Evolutionary conservation across 2,797 vertebrate species (phyloP).

Genomic region (Neopelma chrysocephalum): DNA sequence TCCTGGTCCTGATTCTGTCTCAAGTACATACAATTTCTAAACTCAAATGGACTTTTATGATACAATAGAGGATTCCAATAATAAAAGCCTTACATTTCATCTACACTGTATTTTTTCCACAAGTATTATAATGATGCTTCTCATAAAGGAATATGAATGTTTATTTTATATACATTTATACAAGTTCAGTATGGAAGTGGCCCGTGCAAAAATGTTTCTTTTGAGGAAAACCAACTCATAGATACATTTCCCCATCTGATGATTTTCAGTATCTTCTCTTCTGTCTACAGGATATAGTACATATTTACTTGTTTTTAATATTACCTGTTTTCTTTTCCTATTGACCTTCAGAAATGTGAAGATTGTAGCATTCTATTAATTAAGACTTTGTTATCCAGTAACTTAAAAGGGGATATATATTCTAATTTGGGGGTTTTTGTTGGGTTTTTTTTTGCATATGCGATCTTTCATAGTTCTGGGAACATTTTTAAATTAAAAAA

Average conservation of each 20-base stretch:
- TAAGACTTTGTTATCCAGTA: background rate
- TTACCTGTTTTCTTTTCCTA: background rate
- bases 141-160: background rate
- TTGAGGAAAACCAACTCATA: background rate
- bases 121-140: background rate
- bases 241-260: background rate
- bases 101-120: background rate
- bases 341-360: background rate
- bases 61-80: background rate
- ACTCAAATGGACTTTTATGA: background rate
- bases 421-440: rapidly evolving
- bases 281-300: background rate
- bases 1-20: background rate
- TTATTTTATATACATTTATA: background rate
- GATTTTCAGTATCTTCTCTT: background rate
- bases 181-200: background rate
- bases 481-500: background rate
- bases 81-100: background rate
- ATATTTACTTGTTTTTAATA: background rate
- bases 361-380: background rate
- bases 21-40: background rate
- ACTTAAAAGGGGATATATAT: background rate
- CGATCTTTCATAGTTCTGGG: background rate
- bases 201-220: background rate
- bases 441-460: background rate